Conservation (phyloP, 2,797 vertebrate genomes). For the Valencia hispanica region DNA sequence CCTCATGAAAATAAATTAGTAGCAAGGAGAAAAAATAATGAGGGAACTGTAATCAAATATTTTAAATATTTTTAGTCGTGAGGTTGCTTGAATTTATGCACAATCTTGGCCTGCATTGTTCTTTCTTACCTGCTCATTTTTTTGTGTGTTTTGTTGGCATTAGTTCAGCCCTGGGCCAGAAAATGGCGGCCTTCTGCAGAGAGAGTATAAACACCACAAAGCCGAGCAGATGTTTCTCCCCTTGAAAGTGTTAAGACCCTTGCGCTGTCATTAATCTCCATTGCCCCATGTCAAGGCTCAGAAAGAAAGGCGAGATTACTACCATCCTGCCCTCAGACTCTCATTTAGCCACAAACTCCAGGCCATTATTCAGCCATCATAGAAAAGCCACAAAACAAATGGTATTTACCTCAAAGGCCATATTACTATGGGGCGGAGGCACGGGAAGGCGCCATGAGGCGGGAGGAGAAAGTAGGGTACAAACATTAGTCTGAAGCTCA, state of each 20-base stretch:
- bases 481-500: slow-evolving; percentile 58
- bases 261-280: slow-evolving; percentile 82
- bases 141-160: background rate
- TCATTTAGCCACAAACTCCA: slow-evolving; percentile 81
- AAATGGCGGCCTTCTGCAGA: slow-evolving; percentile 25
- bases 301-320: slow-evolving; percentile 80
- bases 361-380: slow-evolving; percentile 83
- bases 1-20: background rate
- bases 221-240: slow-evolving; percentile 37
- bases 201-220: slow-evolving; percentile 49
- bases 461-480: slow-evolving; percentile 31
- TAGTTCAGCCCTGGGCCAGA: background rate
- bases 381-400: slow-evolving; percentile 80
- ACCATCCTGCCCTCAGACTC: slow-evolving; percentile 72
- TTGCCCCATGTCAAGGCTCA: slow-evolving; percentile 75
- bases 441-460: slow-evolving; percentile 31
- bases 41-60: background rate
- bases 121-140: background rate
- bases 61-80: background rate
- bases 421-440: slow-evolving; percentile 49
- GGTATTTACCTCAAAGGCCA: slow-evolving; percentile 81
- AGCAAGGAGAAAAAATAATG: background rate
- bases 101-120: background rate
- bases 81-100: background rate
- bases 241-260: slow-evolving; percentile 65